Conservation (phyloP, 2,797 vertebrate species). For the Myotis findleyi region DNA sequence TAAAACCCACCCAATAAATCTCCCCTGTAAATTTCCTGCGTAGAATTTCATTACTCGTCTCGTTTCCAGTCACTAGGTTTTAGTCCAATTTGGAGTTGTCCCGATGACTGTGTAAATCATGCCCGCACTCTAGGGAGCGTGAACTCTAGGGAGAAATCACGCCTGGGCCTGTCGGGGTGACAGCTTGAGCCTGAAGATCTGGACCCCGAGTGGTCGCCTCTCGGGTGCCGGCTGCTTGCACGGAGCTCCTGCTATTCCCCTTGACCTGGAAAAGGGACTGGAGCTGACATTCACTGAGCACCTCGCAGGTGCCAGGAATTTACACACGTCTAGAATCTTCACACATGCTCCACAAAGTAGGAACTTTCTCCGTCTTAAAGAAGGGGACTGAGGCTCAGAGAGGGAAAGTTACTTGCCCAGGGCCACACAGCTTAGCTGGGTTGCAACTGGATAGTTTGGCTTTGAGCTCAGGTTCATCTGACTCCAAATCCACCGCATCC, state of each 20-base stretch:
- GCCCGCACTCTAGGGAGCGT: not conserved
- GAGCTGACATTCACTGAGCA: not conserved
- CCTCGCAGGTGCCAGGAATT: not conserved
- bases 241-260: not conserved
- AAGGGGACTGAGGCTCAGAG: not conserved
- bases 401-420: not conserved
- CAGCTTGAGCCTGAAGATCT: not conserved
- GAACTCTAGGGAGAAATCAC: constrained; percentile 37
- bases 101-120: constrained; percentile 61
- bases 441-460: not conserved
- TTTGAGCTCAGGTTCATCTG: not conserved
- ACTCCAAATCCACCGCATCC: not conserved
- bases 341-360: not conserved
- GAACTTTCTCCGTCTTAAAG: not conserved
- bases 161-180: not conserved
- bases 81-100: constrained; percentile 67
- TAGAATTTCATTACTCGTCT: constrained; percentile 76
- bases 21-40: constrained; percentile 64
- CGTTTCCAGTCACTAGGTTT: constrained; percentile 76
- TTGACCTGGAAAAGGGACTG: not conserved
- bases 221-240: not conserved
- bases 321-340: not conserved
- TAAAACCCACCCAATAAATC: constrained; percentile 68
- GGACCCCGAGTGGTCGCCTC: not conserved
- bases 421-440: not conserved